Conservation (phyloP, 2,888 invertebrate genomes). For the Drosophila helvetica region DNA sequence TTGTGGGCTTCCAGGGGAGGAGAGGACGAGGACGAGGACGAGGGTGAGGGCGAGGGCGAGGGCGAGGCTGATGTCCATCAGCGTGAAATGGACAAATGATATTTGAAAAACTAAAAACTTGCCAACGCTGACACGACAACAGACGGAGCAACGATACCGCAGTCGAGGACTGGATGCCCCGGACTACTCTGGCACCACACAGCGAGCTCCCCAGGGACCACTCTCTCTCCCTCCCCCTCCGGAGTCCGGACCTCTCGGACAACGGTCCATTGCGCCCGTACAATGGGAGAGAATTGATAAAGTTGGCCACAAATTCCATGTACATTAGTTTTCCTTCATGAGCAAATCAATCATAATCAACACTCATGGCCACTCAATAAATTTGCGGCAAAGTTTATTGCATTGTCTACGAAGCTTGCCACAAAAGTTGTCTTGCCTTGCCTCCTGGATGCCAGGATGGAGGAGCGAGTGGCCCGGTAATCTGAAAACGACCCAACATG, state of each 20-base stretch:
- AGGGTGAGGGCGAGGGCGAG: conserved; percentile 6
- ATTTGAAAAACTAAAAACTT: conserved; percentile 77
- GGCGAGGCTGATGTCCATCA: conserved; percentile 65
- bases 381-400: conserved; percentile 45
- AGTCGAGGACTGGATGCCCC: conserved; percentile 23
- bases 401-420: conserved; percentile 40
- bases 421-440: conserved; percentile 4
- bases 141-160: conserved; percentile 32
- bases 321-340: conserved; percentile 46
- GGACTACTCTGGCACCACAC: conserved; percentile 17
- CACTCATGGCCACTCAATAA: conserved; percentile 38
- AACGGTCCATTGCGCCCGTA: background rate
- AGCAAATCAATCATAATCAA: conserved; percentile 69
- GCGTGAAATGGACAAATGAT: conserved; percentile 75
- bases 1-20: conserved; percentile 22
- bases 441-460: too few species aligned
- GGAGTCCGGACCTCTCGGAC: background rate
- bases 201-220: conserved; percentile 37
- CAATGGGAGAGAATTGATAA: conserved; percentile 58
- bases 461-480: background rate
- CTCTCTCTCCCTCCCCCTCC: background rate
- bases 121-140: conserved; percentile 61
- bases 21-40: background rate
- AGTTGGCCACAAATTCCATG: conserved; percentile 64
- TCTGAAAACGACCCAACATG: conserved; percentile 11